Base-by-base conservation (phyloP, 2,888 invertebrate species). In the Pseudococcus longispinus region DNA sequence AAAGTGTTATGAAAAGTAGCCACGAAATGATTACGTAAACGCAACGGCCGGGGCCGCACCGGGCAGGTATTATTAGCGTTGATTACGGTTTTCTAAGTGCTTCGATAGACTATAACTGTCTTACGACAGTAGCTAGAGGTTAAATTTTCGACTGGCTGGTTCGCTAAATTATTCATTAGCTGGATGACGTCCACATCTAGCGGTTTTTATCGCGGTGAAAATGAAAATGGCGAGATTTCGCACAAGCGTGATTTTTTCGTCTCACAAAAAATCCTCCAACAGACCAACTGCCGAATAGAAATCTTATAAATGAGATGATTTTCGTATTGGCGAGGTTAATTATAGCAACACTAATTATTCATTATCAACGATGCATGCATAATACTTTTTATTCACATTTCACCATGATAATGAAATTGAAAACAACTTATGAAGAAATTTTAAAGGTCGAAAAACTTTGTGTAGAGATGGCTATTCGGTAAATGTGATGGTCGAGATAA, bases 371-470 rank as follows among this genome's bases (percentile, higher is more conserved):
- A 42, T 20, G 29, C 18, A 65, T 77, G 77, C n/a, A 42, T 74
- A 70, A 26, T n/a, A n/a, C n/a, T n/a, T n/a, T n/a, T n/a, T n/a
- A n/a, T 32, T 70, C 65, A 26, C 2, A 51, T n/a, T 60, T 20
- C 11, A 74, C 29, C 9, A 74, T 42, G 32, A 80, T 80, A 42
- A 80, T 42, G n/a, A 80, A 80, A 80, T 42, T 80, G 42, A 80
- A 37, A 42, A 42, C 37, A 42, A 80, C 77, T 80, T 42, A 42
- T 11, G 9, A 80, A 42, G 42, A 80, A 77, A 77, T 77, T 77
- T 77, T 77, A 77, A 80, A 80, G 77, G 77, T 80, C 77, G 42
- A 80, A 80, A 80, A 42, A 80, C 42, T 11, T 80, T 80, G 70
- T 18, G 18, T 51, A n/a, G 3, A 51, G 51, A 23, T 23, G 55